phyloP scores from a whole-genome alignment of 2,888 invertebrate species.

The Drosophila greeni region DNA sequence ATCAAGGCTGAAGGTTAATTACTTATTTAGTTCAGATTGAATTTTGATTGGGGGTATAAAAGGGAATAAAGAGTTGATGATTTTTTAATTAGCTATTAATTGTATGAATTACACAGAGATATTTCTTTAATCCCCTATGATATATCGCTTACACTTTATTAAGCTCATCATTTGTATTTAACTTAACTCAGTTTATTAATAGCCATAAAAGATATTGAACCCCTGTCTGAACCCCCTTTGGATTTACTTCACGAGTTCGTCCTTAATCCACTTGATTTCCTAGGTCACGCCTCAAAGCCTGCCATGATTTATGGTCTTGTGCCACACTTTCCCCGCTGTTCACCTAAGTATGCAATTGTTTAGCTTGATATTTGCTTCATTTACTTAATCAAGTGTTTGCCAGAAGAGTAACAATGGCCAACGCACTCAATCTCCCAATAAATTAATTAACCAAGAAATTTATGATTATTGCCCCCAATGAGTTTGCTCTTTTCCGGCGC shows the following conservation, averaged over 20 bases:
- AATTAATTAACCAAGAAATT: constrained; percentile 69
- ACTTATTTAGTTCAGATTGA: not conserved
- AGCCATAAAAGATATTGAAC: not conserved
- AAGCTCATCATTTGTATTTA: not conserved
- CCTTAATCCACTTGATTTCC: constrained; percentile 14
- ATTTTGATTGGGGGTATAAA: not conserved
- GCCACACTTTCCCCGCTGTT: not conserved
- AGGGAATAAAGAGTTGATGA: not conserved
- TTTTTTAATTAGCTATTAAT: not conserved
- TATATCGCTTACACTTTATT: not conserved
- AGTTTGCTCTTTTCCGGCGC: constrained; percentile 29
- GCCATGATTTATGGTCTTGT: constrained; percentile 22
- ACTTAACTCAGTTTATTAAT: not conserved
- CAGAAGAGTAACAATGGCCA: constrained; percentile 3
- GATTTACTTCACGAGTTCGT: not conserved
- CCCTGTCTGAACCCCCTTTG: not conserved
- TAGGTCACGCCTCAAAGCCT: constrained; percentile 24
- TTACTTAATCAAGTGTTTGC: constrained; percentile 35
- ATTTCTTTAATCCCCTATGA: not conserved
- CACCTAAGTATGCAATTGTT: constrained; percentile 28
- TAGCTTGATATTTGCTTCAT: constrained; percentile 16
- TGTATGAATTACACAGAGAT: not conserved
- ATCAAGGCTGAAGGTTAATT: constrained; percentile 3
- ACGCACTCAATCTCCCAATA: constrained; percentile 32
- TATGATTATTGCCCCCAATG: constrained; percentile 55